A percentile compares a stretch with the other conserved stretches of the same genome.
Evolutionary conservation across 2,797 vertebrate genomes (phyloP).

Genomic region (Neosalanx taihuensis): DNA sequence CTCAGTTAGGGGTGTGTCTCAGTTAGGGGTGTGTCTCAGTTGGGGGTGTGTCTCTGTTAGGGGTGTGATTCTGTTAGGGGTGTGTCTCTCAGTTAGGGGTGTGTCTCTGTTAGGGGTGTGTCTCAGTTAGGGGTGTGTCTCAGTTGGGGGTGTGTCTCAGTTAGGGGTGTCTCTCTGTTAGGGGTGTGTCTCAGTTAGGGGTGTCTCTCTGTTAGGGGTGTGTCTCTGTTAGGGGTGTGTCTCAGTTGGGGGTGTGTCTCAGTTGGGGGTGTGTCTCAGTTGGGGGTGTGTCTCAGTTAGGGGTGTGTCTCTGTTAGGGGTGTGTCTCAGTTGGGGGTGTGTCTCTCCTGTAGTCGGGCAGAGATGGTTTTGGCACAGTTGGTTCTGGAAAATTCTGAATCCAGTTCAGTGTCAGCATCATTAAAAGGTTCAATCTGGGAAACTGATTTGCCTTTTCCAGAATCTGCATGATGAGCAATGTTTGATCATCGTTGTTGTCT

Average conservation of each 20-base stretch:
- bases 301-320: not conserved
- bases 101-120: no score
- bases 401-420: not conserved
- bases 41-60: no score
- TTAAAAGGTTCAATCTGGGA: constrained; percentile 38
- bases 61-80: no score
- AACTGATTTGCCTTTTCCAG: constrained; percentile 51
- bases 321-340: no score
- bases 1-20: not conserved
- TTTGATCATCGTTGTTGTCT: constrained; percentile 45
- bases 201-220: no score
- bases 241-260: constrained; percentile 35
- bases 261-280: no score
- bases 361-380: not conserved
- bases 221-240: not conserved
- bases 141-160: constrained; percentile 13
- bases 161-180: no score
- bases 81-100: constrained; percentile 24
- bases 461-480: constrained; percentile 41
- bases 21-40: constrained; percentile 23
- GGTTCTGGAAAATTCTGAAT: not conserved
- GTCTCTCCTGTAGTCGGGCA: not conserved
- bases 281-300: no score
- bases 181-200: constrained; percentile 24
- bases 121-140: no score